Evolutionary conservation across 2,888 invertebrate genomes (phyloP), one percentile per base, ranked within the genome.

Genomic region (Neria commutata): DNA sequence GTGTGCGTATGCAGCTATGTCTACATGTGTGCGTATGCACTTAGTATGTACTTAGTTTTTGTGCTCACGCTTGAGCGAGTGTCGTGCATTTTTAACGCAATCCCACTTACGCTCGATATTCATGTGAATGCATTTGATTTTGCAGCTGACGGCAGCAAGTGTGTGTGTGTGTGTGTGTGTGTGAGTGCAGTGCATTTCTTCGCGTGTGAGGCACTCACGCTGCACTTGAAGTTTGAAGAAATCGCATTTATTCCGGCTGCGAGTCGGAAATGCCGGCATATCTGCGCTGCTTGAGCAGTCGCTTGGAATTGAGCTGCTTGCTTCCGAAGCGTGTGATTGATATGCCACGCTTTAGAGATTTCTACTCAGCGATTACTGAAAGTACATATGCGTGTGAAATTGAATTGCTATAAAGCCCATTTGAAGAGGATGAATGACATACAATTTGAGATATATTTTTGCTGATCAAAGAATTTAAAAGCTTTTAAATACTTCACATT

Each of bases 111-210:
- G 11, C 29, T 11, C 29, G 29, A 29, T 29, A 11, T 29, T 29
- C 11, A 29, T 29, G n/a, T n/a, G n/a, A n/a, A 29, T 29, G 29
- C 29, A 29, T 29, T 29, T 29, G 29, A 29, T 8, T 29, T 29
- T 48, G 48, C 48, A 26, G 48, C 26, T 48, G 14, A 48, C 34
- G 40, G 51, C 33, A 14, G 33, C 33, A 33, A 33, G 40, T 46
- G 19, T 46, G 2, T 56, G n/a, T 56, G 51, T 55, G 48, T 62
- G 56, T 45, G 33, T 59, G 40, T 58, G 48, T 37, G 46, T 54
- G 47, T n/a, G 33, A 45, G 23, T 49, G 52, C 45, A n/a, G n/a
- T n/a, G n/a, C n/a, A n/a, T n/a, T n/a, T n/a, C n/a, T n/a, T n/a
- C n/a, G n/a, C n/a, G n/a, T n/a, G n/a, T n/a, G n/a, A n/a, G n/a